Base-by-base conservation (phyloP, 64 coral and sea anemone genomes). In the Exaiptasia diaphana region DNA sequence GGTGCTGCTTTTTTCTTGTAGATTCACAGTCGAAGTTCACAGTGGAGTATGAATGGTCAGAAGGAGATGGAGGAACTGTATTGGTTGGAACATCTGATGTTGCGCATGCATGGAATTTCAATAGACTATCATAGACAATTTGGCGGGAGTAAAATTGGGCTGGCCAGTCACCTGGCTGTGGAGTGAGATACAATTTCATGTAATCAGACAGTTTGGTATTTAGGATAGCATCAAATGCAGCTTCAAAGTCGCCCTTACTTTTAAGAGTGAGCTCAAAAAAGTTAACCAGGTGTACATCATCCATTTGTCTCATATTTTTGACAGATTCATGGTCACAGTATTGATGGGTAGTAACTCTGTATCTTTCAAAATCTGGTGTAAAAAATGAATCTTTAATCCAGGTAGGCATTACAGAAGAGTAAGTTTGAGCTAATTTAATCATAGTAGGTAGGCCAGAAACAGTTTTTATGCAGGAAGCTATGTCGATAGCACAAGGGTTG, bases 361-460 rank as follows among this genome's bases (percentile, higher is more conserved):
- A 75, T 63, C 50, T 39, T 43, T 85, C 74, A 37, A 80, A 26
- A 21, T 92, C 90, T 1, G 64, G 53, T 71, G 85, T 71, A 62
- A 85, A 84, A 50, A 91, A 90, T 41, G 36, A 46, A 61, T 81
- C 68, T 52, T 38, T 73, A 44, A 90, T 90, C 78, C 70, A 82
- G 75, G 5, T 48, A 67, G 85, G 76, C 75, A 88, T 80, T 54
- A 80, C 73, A 75, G 86, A 79, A 68, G 86, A 68, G 50, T 88
- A 88, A 38, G 75, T 71, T 41, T 69, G 28, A 56, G 86, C 41
- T 41, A 88, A 70, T 46, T 79, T 88, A 39, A 68, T 38, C 78
- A 73, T 81, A 15, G 64, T 64, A 37, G 48, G 38, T 31, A 42
- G 44, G 50, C 38, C 36, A 60, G 71, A 61, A 15, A 88, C 50